Percentiles rank a stretch among this genome's conserved stretches.
Evolutionary conservation across 2,113 vertebrate genomes (phyloP).

Genomic region (Lophius piscatorius): DNA sequence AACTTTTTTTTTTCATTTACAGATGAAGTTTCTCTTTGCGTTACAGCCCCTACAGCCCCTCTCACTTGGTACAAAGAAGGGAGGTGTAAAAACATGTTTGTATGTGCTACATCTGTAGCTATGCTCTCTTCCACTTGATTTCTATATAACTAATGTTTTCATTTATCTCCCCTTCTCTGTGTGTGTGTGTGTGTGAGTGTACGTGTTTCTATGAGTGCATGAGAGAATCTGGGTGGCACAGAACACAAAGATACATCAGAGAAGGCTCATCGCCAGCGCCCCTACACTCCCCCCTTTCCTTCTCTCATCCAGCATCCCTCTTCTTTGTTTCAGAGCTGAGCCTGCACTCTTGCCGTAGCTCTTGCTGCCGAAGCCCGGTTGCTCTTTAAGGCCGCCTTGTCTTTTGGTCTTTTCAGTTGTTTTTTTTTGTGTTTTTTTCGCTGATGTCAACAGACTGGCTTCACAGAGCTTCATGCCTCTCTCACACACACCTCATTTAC

Average conservation of each 20-base stretch:
- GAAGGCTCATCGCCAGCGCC: slow-evolving; percentile 45
- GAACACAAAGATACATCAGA: slow-evolving; percentile 73
- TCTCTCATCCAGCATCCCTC: slow-evolving; percentile 58
- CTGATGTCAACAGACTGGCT: slow-evolving; percentile 83
- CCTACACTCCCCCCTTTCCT: slow-evolving; percentile 15
- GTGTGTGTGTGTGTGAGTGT: slow-evolving; percentile 34
- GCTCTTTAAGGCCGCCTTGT: slow-evolving; percentile 72
- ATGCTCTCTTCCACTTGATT: slow-evolving; percentile 41
- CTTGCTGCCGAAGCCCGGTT: slow-evolving; percentile 60
- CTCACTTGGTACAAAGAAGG: slow-evolving; percentile 31
- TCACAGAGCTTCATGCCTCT: slow-evolving; percentile 70
- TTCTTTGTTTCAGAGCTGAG: slow-evolving; percentile 78
- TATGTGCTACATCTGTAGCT: slow-evolving; percentile 15
- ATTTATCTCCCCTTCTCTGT: slow-evolving; percentile 11
- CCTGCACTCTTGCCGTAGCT: slow-evolving; percentile 69
- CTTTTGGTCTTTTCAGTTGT: slow-evolving; percentile 55
- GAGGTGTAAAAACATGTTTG: slow-evolving; percentile 48
- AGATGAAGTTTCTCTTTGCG: slow-evolving; percentile 20
- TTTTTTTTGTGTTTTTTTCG: slow-evolving; percentile 55
- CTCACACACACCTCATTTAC: slow-evolving; percentile 75
- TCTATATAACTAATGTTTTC: slow-evolving; percentile 33
- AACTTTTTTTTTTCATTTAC: slow-evolving; percentile 62
- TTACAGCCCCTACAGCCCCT: too few species aligned
- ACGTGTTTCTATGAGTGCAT: slow-evolving; percentile 46
- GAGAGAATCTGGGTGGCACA: slow-evolving; percentile 56